Base-by-base conservation (phyloP, 2,888 invertebrate species). In the Nomada flava region DNA sequence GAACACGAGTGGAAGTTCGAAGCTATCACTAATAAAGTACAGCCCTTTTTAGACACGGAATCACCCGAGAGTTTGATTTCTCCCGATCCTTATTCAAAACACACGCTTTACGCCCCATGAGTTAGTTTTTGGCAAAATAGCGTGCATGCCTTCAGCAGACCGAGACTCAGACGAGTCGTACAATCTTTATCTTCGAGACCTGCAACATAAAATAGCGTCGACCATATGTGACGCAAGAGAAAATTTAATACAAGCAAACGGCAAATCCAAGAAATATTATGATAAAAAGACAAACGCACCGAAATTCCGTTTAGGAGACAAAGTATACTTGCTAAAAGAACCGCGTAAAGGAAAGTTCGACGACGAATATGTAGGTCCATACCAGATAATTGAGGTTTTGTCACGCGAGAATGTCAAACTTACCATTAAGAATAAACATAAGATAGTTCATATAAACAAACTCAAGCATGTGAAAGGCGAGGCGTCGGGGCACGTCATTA, bases 291-390 rank as follows among this genome's bases (percentile, higher is more conserved):
- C 7, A 23, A 55, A 55, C 11, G 0, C 20, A 26, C 10, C 20
- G 7, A 26, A 11, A 5, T 59, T 59, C 13, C 13, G 18, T 29
- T 18, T 5, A 18, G 29, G 29, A 3, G 59, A 59, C 47, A 47
- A 15, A 15, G 20, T 18, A 15, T 64, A 3, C 7, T n/a, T 64
- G 2, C 50, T 20, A 47, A 20, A 64, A 4, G 64, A 73, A 57
- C 53, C 65, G 1, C 7, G 20, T 4, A 50, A 36, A 3, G 59
- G 65, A 1, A 74, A 74, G 50, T n/a, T 71, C 15, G 65, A 65
- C 55, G n/a, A 57, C 11, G 47, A 73, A 44, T 73, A 73, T n/a
- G 47, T 47, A 1, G 72, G 72, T 20, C 72, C 64, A 0, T 44
- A 55, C n/a, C 2, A 20, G 9, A 23, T 72, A 7, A 10, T 64